Evolutionary conservation across 2,797 vertebrate genomes (phyloP).

Genomic region (Oryzias sinensis): DNA sequence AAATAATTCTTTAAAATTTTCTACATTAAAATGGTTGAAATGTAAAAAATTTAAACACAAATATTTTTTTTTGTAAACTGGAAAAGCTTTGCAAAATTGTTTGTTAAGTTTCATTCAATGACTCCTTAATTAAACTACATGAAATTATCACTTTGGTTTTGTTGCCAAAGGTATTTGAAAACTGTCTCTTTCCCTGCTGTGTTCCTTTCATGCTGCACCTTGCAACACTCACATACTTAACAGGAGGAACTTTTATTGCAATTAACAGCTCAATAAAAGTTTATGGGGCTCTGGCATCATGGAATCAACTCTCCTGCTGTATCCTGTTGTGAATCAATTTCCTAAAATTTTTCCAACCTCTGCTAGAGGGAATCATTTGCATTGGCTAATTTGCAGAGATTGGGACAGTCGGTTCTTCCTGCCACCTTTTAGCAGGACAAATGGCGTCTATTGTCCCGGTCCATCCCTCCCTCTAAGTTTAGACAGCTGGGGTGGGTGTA

Average conservation of each 20-base stretch:
- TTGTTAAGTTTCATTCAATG: slow-evolving; percentile 9
- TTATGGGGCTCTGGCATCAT: slow-evolving; percentile 19
- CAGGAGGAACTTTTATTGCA: slow-evolving; percentile 32
- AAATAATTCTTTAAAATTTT: no score
- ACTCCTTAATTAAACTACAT: slow-evolving; percentile 24
- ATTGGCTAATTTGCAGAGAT: slow-evolving; percentile 58
- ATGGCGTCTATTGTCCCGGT: slow-evolving; percentile 73
- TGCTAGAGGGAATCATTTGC: slow-evolving; percentile 37
- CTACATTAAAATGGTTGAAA: no score
- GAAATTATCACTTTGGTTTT: slow-evolving; percentile 12
- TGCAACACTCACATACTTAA: slow-evolving; percentile 23
- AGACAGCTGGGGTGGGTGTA: slow-evolving; percentile 64
- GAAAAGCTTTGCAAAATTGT: slow-evolving; percentile 6
- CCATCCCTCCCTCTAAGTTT: slow-evolving; percentile 62
- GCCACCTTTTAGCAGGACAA: slow-evolving; percentile 80
- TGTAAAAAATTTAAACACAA: no score
- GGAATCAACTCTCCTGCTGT: slow-evolving; percentile 22
- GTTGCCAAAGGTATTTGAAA: slow-evolving; percentile 1
- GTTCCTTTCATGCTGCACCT: slow-evolving; percentile 17
- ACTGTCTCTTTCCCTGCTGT: neutral
- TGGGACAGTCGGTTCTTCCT: slow-evolving; percentile 73
- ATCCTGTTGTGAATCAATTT: slow-evolving; percentile 37
- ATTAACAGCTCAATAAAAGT: slow-evolving; percentile 42
- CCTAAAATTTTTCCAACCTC: slow-evolving; percentile 27
- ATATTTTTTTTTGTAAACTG: neutral